phyloP scores from a whole-genome alignment of 2,888 invertebrate genomes.

The Orchestes rusci region DNA sequence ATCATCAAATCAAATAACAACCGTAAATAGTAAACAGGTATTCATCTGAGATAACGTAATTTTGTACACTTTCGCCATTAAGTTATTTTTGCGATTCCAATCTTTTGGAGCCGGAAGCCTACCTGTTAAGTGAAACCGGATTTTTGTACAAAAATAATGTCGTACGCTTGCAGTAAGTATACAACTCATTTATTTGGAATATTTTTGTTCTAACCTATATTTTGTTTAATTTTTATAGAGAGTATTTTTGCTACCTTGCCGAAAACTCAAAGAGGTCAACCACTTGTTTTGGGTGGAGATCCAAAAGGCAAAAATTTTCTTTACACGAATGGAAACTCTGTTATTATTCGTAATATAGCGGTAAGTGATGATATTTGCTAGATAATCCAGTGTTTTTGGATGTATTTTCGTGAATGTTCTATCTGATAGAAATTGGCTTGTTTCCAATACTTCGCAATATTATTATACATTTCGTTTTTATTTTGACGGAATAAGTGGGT shows the following conservation, averaged over 20 bases:
- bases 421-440: too few species aligned
- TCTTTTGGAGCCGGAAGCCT: not conserved
- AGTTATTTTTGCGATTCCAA: too few species aligned
- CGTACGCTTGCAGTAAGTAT: constrained; percentile 38
- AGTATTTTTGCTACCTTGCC: constrained; percentile 91
- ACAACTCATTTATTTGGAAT: constrained; percentile 1
- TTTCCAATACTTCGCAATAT: not conserved
- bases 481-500: too few species aligned
- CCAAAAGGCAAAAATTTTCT: constrained; percentile 96
- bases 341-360: constrained; percentile 93
- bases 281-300: constrained; percentile 89
- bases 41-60: too few species aligned
- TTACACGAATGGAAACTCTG: constrained; percentile 95
- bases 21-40: too few species aligned
- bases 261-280: constrained; percentile 88
- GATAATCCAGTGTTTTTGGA: too few species aligned
- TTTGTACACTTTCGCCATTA: too few species aligned
- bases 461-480: too few species aligned
- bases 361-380: constrained; percentile 53
- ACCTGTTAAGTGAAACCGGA: not conserved
- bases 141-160: constrained; percentile 32
- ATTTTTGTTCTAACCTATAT: not conserved
- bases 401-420: too few species aligned
- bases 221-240: constrained; percentile 49
- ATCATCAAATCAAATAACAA: too few species aligned